Evolutionary conservation across 2,888 invertebrate genomes (phyloP).

Genomic region (Sicus ferrugineus): DNA sequence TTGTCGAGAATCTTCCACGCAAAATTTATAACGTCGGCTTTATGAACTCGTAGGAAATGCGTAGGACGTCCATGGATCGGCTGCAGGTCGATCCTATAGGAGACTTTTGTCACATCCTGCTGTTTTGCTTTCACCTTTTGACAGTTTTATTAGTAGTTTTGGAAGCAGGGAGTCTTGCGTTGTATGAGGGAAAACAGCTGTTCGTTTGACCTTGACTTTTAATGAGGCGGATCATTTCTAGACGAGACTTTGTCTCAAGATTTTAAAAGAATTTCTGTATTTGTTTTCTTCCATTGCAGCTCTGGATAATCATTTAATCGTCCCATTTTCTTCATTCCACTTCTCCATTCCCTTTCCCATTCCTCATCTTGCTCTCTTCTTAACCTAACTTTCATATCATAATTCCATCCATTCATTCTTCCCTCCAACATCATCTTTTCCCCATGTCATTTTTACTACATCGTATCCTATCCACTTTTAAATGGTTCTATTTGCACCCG

Average conservation of each 20-base stretch:
- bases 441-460: no score
- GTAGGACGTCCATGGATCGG: no score
- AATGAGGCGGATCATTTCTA: neutral
- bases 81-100: no score
- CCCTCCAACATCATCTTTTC: no score
- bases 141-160: slow-evolving; percentile 57
- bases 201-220: slow-evolving; percentile 28
- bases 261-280: neutral
- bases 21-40: slow-evolving; percentile 50
- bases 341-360: no score
- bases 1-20: slow-evolving; percentile 43
- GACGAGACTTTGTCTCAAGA: neutral
- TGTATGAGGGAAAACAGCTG: slow-evolving; percentile 30
- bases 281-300: neutral
- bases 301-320: neutral
- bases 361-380: no score
- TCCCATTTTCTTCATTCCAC: no score
- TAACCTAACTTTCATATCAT: no score
- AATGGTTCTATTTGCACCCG: no score
- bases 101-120: slow-evolving; percentile 47
- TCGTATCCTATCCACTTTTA: no score
- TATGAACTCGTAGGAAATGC: no score
- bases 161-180: slow-evolving; percentile 6
- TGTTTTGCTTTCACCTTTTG: slow-evolving; percentile 52
- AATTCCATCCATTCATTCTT: no score